Percentiles rank a stretch among this genome's conserved stretches.
Evolutionary conservation across 2,113 vertebrate genomes (phyloP).

Genomic region (Ramphastos sulfuratus): DNA sequence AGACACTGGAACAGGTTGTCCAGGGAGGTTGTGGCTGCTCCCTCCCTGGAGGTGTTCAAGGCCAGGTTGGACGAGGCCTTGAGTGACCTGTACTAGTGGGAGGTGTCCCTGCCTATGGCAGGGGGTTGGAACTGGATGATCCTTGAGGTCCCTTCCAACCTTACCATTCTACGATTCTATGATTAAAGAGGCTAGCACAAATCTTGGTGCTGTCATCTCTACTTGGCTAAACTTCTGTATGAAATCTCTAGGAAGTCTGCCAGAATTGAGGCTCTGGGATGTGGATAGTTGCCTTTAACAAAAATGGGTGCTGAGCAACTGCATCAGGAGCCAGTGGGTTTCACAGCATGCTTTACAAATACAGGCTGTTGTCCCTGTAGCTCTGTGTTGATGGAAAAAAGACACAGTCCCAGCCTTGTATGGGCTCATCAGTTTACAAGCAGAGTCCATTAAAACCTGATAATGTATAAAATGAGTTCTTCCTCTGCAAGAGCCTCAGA

Average conservation of each 20-base stretch:
- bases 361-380: background rate
- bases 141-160: too few relatives aligned
- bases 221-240: background rate
- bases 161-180: too few relatives aligned
- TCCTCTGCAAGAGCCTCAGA: background rate
- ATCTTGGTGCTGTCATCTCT: background rate
- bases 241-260: background rate
- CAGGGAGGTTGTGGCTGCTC: too few relatives aligned
- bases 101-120: too few relatives aligned
- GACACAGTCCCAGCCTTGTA: background rate
- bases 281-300: background rate
- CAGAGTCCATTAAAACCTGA: background rate
- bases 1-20: too few relatives aligned
- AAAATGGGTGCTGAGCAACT: background rate
- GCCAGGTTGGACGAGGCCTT: too few relatives aligned
- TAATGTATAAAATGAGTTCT: background rate
- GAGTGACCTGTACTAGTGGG: too few relatives aligned
- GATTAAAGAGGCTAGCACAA: accelerated
- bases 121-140: too few relatives aligned
- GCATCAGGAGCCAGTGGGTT: background rate
- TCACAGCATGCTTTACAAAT: background rate
- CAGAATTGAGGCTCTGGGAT: background rate
- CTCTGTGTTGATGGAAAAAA: background rate
- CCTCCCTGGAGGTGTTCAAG: too few relatives aligned
- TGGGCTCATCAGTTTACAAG: background rate